Evolutionary conservation across 35 echinoderm and acorn worm species (phyloP).

Genomic region (Ptychodera flava): DNA sequence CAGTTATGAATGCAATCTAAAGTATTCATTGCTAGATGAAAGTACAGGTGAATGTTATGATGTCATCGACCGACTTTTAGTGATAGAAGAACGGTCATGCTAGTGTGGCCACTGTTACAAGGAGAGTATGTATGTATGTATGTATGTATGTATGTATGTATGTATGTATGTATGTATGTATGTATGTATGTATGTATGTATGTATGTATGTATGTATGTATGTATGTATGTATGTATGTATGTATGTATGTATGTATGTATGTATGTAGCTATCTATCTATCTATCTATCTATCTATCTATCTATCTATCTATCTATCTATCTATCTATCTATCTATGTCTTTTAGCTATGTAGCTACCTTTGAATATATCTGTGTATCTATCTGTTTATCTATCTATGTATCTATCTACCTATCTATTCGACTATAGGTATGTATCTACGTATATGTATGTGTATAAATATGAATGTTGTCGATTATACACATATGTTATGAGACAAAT

Average conservation of each 20-base stretch:
- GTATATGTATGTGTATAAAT: background rate
- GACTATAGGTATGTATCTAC: background rate
- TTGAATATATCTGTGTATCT: background rate
- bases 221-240: background rate
- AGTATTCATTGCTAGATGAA: no score
- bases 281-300: slow-evolving; percentile 2
- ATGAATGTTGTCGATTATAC: background rate
- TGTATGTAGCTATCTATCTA: background rate
- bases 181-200: background rate
- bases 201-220: background rate
- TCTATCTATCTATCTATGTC: slow-evolving; percentile 1
- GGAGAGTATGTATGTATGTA: no score
- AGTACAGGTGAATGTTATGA: no score
- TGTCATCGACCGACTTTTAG: no score
- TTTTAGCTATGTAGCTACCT: background rate
- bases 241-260: background rate
- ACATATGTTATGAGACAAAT: no score
- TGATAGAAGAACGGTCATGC: no score
- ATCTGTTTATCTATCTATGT: background rate
- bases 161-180: background rate
- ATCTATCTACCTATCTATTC: background rate
- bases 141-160: background rate
- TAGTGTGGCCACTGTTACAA: no score
- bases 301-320: background rate
- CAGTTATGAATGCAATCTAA: no score